Conservation (phyloP, 2,888 invertebrate genomes). For the Portevinia maculata region DNA sequence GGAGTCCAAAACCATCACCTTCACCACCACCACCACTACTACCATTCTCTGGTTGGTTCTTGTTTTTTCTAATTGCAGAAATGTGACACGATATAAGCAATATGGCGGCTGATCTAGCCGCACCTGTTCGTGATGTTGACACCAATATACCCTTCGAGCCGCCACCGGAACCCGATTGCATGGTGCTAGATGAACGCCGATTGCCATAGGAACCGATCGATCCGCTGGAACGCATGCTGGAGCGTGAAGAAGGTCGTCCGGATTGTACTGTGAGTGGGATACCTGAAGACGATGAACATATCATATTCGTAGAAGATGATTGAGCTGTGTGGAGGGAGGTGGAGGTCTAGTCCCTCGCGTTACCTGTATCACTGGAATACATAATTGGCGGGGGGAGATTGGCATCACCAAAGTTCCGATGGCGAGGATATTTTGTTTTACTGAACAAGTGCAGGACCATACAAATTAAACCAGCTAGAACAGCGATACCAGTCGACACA, state of each 20-base stretch:
- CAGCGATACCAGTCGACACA: conserved; percentile 92
- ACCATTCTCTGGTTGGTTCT: conserved; percentile 84
- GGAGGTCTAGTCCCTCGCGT: conserved; percentile 68
- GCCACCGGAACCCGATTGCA: conserved; percentile 83
- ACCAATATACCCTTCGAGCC: conserved; percentile 88
- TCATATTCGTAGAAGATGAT: conserved; percentile 76
- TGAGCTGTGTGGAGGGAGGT: conserved; percentile 68
- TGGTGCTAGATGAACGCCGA: conserved; percentile 84
- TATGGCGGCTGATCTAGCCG: conserved; percentile 96
- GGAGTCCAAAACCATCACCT: conserved; percentile 78
- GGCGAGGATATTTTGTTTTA: conserved; percentile 85
- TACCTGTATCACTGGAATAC: conserved; percentile 94
- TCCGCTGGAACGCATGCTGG: conserved; percentile 85
- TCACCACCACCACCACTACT: conserved; percentile 76
- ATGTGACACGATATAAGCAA: conserved; percentile 96
- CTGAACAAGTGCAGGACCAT: conserved; percentile 93
- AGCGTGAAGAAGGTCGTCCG: conserved; percentile 86
- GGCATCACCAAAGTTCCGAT: conserved; percentile 92
- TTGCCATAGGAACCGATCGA: conserved; percentile 84
- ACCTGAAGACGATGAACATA: conserved; percentile 82
- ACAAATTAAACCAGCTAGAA: conserved; percentile 93
- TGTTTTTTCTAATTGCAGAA: conserved; percentile 84
- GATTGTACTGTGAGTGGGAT: conserved; percentile 86
- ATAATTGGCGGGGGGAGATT: conserved; percentile 92
- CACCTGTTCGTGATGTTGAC: conserved; percentile 94